Evolutionary conservation across 1,140 invertebrate species (phyloP).

Genomic region (Drosophila ficusphila): DNA sequence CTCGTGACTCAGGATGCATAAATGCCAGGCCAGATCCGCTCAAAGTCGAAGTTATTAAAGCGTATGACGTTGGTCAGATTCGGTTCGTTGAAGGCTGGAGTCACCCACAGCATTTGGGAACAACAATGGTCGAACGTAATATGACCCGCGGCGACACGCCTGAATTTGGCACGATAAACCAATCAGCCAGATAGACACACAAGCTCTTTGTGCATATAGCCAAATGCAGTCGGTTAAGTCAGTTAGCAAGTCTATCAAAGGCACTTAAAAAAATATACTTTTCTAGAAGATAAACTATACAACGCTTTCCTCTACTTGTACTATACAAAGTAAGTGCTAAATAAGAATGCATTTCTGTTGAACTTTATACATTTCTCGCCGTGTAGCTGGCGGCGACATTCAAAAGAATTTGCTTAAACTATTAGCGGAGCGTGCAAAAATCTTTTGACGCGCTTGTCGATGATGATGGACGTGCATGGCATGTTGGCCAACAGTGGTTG

Average conservation of each 20-base stretch:
- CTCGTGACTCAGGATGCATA: conserved; percentile 64
- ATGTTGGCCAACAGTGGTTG: conserved; percentile 37
- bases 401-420: conserved; percentile 54
- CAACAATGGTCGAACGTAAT: conserved; percentile 54
- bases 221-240: conserved; percentile 47
- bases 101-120: conserved; percentile 6
- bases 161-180: conserved; percentile 78
- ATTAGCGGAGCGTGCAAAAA: conserved; percentile 51
- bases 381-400: conserved; percentile 47
- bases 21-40: conserved; percentile 48
- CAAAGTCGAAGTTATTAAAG: conserved; percentile 70
- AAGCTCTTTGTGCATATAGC: conserved; percentile 30
- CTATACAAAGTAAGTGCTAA: no score
- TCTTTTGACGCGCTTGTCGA: conserved; percentile 51
- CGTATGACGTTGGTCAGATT: conserved; percentile 41
- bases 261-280: not conserved
- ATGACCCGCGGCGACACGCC: conserved; percentile 75
- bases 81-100: conserved; percentile 46
- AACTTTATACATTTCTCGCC: not conserved
- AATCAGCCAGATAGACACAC: conserved; percentile 63
- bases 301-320: no score
- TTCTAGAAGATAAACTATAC: not conserved
- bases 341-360: no score
- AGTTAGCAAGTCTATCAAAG: conserved; percentile 1
- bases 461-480: conserved; percentile 37